These are phyloP conservation scores for Chrysogorgia sp. DNA, from an alignment of 92 coral and sea anemone genomes.

Conservation along the genomic window DNA sequence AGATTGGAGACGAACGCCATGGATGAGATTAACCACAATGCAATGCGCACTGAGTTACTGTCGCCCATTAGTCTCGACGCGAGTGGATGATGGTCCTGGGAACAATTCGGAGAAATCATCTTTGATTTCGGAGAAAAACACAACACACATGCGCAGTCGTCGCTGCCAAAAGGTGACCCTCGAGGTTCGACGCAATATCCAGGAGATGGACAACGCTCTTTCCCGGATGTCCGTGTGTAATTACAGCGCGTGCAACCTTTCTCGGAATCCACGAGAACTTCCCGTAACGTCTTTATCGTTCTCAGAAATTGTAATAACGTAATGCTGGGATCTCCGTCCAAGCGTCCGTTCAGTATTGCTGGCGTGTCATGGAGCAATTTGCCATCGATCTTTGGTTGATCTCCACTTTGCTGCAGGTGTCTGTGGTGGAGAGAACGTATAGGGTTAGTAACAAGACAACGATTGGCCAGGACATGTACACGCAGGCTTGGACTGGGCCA, in stretches of 20 bases:
- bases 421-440: constrained; percentile 44
- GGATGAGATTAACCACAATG: constrained; percentile 38
- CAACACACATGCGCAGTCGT: constrained; percentile 9
- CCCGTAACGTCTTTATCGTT: background rate
- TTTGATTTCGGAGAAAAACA: background rate
- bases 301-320: constrained; percentile 35
- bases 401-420: constrained; percentile 70
- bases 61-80: constrained; percentile 26
- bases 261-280: constrained; percentile 22
- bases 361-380: constrained; percentile 63
- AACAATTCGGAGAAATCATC: constrained; percentile 24
- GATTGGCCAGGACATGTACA: no score
- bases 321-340: constrained; percentile 58
- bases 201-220: background rate
- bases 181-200: background rate
- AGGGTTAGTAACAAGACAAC: no score
- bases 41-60: constrained; percentile 28
- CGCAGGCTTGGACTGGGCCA: no score
- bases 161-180: background rate
- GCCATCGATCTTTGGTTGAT: constrained; percentile 56
- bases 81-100: background rate
- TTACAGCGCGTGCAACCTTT: constrained; percentile 12
- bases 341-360: constrained; percentile 49
- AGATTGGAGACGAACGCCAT: constrained; percentile 40
- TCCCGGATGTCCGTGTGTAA: constrained; percentile 13